phyloP scores from a whole-genome alignment of 1,140 invertebrate genomes.

The Temnothorax longispinosus region DNA sequence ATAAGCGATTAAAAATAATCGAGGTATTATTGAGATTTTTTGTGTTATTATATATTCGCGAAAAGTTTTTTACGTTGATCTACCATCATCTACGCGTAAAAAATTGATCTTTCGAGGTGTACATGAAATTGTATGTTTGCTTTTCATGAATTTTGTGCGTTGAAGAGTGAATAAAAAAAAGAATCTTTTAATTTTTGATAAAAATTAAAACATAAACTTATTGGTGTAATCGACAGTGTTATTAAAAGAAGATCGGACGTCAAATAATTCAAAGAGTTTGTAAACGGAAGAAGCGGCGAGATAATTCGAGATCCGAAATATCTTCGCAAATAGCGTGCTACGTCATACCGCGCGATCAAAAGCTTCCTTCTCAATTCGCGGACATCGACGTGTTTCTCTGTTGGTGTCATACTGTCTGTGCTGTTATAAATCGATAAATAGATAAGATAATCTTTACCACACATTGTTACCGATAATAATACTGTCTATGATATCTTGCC shows the following conservation, averaged over 20 bases:
- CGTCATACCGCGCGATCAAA: slow-evolving; percentile 30
- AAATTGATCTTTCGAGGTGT: background rate
- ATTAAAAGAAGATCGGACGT: background rate
- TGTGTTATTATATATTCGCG: background rate
- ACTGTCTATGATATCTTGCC: slow-evolving; percentile 25
- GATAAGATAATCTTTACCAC: slow-evolving; percentile 60
- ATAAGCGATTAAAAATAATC: background rate
- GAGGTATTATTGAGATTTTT: background rate
- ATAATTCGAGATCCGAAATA: background rate
- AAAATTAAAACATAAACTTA: background rate
- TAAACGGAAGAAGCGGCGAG: background rate
- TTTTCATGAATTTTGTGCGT: background rate
- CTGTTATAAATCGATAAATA: slow-evolving; percentile 77
- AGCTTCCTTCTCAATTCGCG: slow-evolving; percentile 59
- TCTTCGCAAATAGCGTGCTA: background rate
- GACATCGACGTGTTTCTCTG: slow-evolving; percentile 56
- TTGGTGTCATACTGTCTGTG: slow-evolving; percentile 78
- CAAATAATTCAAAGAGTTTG: background rate
- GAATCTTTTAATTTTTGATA: background rate
- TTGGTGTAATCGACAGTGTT: background rate
- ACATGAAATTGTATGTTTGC: background rate
- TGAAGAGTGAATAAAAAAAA: background rate
- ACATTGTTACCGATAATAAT: slow-evolving; percentile 69
- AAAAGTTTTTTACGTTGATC: background rate
- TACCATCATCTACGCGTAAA: background rate